Conservation (phyloP, 1,140 invertebrate species). For the Epicauta chinensis region DNA sequence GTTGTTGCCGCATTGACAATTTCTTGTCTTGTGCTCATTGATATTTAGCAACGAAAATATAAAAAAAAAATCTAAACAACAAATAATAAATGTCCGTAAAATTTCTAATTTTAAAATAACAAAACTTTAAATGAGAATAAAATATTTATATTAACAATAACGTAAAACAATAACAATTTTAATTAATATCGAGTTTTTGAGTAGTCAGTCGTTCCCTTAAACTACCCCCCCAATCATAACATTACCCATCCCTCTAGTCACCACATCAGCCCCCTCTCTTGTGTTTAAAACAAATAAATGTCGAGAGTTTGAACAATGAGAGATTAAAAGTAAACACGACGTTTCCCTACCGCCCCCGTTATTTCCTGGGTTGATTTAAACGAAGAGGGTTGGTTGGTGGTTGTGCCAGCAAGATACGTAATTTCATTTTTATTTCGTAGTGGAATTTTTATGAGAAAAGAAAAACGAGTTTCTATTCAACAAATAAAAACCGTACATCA, state of each 20-base stretch:
- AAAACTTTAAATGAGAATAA: too few species aligned
- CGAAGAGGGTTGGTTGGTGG: constrained; percentile 12
- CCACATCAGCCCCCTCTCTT: constrained; percentile 4
- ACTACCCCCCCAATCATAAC: background rate
- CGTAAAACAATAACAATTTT: constrained; percentile 34
- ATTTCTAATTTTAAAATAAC: constrained; percentile 14
- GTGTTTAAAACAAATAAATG: constrained; percentile 34
- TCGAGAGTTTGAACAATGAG: constrained; percentile 37
- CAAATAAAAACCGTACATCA: constrained; percentile 36
- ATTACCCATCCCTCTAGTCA: background rate
- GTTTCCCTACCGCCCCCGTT: constrained; percentile 2
- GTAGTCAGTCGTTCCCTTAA: background rate
- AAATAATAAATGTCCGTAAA: background rate
- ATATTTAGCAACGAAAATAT: constrained; percentile 2
- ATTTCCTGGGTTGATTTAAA: background rate
- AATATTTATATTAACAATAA: too few species aligned
- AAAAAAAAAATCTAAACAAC: background rate
- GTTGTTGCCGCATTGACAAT: constrained; percentile 9
- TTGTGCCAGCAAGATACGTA: constrained; percentile 20
- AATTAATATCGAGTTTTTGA: constrained; percentile 34
- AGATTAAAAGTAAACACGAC: constrained; percentile 39
- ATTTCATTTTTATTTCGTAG: constrained; percentile 23
- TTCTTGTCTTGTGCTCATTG: constrained; percentile 5
- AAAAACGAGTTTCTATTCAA: constrained; percentile 26
- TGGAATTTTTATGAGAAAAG: too few species aligned